phyloP scores from a whole-genome alignment of 2,888 invertebrate species.

The Tupiocoris notatus region DNA sequence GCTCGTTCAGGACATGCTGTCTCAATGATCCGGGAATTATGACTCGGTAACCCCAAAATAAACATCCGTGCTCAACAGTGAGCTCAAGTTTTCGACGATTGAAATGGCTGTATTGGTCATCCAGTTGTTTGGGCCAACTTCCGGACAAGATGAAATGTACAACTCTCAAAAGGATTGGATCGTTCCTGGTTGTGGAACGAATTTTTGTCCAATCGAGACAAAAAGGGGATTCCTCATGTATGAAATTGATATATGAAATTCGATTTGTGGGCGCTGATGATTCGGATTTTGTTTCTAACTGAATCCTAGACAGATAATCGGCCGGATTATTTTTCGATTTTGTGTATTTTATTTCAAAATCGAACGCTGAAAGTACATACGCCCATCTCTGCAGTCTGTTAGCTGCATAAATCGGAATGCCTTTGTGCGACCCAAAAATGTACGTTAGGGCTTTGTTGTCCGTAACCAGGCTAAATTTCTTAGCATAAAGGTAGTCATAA shows the following conservation, averaged over 20 bases:
- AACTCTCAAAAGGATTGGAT: conserved; percentile 22
- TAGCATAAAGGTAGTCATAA: not conserved
- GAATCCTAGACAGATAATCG: conserved; percentile 34
- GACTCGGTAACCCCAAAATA: conserved; percentile 40
- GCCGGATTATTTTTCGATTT: conserved; percentile 26
- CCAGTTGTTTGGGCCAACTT: not conserved
- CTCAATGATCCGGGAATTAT: conserved; percentile 28
- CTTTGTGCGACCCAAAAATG: not conserved
- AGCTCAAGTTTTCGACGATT: conserved; percentile 13
- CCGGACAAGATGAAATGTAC: not conserved
- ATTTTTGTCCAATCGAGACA: conserved; percentile 53
- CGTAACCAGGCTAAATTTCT: not conserved
- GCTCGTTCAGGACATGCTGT: conserved; percentile 7
- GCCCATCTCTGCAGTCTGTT: conserved; percentile 4
- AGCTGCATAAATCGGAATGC: not conserved
- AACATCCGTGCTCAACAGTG: conserved; percentile 35
- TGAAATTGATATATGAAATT: conserved; percentile 11
- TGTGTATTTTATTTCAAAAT: conserved; percentile 21
- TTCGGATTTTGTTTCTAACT: not conserved
- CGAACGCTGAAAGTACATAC: conserved; percentile 12
- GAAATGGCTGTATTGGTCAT: conserved; percentile 18
- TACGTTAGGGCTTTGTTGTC: not conserved
- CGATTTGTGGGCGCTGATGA: not conserved
- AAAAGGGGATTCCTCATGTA: conserved; percentile 46
- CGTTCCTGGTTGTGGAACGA: conserved; percentile 32